Conservation (phyloP, 2,888 invertebrate species). For the Seira musarum region DNA sequence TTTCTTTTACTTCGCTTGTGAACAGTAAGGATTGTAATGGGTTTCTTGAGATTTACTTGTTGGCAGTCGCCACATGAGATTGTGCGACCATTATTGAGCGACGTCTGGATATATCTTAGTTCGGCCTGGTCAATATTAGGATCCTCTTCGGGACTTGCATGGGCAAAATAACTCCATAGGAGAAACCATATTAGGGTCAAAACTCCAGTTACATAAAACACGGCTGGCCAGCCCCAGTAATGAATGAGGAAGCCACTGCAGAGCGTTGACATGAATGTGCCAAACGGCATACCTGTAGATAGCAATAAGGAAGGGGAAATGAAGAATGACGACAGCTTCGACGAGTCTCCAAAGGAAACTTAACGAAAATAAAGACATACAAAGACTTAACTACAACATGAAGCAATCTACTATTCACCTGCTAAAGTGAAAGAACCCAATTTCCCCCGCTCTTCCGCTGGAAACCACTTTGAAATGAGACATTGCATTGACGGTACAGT, state of each 20-base stretch:
- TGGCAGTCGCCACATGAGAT: too few relatives aligned
- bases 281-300: conserved; percentile 85
- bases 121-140: conserved; percentile 84
- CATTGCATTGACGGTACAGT: conserved; percentile 52
- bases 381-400: too few relatives aligned
- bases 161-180: conserved; percentile 83
- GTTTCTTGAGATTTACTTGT: too few relatives aligned
- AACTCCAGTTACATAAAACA: conserved; percentile 88
- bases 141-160: conserved; percentile 82
- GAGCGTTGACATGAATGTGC: conserved; percentile 89
- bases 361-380: too few relatives aligned
- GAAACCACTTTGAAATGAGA: conserved; percentile 60
- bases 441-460: conserved; percentile 56
- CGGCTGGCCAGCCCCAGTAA: conserved; percentile 88
- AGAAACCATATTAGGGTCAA: conserved; percentile 87
- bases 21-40: too few relatives aligned
- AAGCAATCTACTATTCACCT: too few relatives aligned
- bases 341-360: too few relatives aligned
- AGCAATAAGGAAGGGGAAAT: too few relatives aligned
- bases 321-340: too few relatives aligned
- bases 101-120: conserved; percentile 78
- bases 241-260: conserved; percentile 88
- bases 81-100: too few relatives aligned
- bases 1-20: too few relatives aligned
- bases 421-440: too few relatives aligned